Evolutionary conservation across 2,888 invertebrate species (phyloP), one percentile per base, ranked within the genome.

Genomic region (Cheilosia scutellata): DNA sequence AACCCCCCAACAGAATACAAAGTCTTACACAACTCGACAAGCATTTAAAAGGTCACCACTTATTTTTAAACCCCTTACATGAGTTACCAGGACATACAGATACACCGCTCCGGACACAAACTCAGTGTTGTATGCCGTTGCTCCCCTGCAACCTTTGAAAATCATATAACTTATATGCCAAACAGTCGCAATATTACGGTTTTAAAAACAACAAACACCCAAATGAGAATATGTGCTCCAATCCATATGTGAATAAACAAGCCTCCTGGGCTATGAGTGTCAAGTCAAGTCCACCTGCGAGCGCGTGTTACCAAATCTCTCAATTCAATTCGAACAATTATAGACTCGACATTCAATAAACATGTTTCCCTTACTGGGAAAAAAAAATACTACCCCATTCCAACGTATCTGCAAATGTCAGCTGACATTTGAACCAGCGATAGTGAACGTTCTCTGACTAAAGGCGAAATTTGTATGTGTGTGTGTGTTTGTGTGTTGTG

Each of bases 401-500:
- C 20, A 47, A n/a, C 33, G 82, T 86, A 86, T 86, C 86, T 86
- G 86, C 76, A 76, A 72, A 71, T 86, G 86, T 80, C 86, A 86
- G 86, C 86, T 86, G 86, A 80, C 76, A 82, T 86, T 82, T 86
- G 77, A 86, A 68, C 86, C 82, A 82, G 63, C 37, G 75, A 51
- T 51, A 65, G 51, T 58, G 49, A 37, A 63, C 49, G 65, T 33
- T 57, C 65, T 65, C 62, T 60, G 20, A 57, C 82, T 71, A 25
- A 60, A 76, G 65, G 76, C 76, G 77, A 72, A 82, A n/a, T 49
- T 11, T 5, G 49, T 49, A 5, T 49, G 25, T 31, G 0, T 53
- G 0, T 53, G 60, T 60, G 60, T 60, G 40, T n/a, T 9, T 58
- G 75, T 75, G 55, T 78, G 78, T 51, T 9, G 31, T 76, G 63